These are phyloP conservation scores for Pampusana beccarii DNA, from an alignment of 2,113 vertebrate species.

Conservation along the genomic window DNA sequence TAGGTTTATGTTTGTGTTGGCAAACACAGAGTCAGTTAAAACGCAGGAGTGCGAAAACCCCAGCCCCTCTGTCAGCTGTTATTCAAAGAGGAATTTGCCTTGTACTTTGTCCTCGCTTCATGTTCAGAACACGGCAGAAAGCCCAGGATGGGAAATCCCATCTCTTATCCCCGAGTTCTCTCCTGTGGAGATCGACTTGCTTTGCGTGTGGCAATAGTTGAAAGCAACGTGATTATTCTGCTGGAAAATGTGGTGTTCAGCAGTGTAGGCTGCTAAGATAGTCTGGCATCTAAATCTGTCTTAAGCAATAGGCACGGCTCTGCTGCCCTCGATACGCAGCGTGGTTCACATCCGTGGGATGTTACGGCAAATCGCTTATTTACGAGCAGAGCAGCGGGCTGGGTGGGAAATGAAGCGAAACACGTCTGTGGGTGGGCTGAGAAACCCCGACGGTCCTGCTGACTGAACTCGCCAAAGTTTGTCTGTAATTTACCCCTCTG, in stretches of 20 bases:
- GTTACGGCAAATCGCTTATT: accelerated
- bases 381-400: accelerated
- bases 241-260: not conserved
- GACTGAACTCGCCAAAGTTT: not conserved
- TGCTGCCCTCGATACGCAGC: not conserved
- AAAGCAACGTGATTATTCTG: not conserved
- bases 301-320: not conserved
- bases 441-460: not conserved
- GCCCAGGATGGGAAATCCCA: not conserved
- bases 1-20: not conserved
- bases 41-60: not conserved
- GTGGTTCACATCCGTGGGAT: not conserved
- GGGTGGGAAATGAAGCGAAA: not conserved
- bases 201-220: not conserved
- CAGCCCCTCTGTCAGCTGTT: not conserved
- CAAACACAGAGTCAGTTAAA: not conserved
- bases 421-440: accelerated
- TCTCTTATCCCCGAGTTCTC: not conserved
- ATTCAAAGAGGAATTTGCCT: not conserved
- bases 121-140: not conserved
- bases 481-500: not conserved
- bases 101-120: accelerated
- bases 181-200: not conserved
- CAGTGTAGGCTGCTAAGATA: not conserved
- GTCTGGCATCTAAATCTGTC: not conserved